Percentiles rank a stretch among this genome's conserved stretches.
Conservation (phyloP, 2,888 invertebrate genomes). For the Patella pellucida region DNA sequence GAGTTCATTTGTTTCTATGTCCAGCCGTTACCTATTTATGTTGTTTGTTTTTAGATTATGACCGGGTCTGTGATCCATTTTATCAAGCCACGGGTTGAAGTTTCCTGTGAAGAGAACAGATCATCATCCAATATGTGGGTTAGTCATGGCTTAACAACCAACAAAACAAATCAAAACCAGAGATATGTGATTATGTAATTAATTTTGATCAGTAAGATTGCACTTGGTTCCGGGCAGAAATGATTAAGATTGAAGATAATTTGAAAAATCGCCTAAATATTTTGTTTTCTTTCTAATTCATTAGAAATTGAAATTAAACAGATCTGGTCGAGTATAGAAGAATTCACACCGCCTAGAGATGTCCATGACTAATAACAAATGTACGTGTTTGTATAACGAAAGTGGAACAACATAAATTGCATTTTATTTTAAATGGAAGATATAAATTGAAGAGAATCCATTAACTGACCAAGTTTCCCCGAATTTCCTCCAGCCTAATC, state of each 20-base stretch:
- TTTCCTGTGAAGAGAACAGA: not conserved
- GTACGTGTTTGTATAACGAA: no score
- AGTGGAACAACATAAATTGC: no score
- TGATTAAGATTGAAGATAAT: not conserved
- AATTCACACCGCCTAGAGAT: no score
- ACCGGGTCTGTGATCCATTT: conserved; percentile 1
- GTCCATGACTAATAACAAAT: no score
- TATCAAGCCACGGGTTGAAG: not conserved
- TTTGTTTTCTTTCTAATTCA: not conserved
- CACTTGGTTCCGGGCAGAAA: not conserved
- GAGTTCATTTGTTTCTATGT: not conserved
- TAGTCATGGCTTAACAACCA: not conserved
- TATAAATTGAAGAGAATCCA: no score
- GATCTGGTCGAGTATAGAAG: no score
- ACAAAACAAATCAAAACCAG: conserved; percentile 8
- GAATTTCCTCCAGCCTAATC: no score
- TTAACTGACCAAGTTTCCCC: no score
- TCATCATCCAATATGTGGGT: not conserved
- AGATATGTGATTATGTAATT: not conserved
- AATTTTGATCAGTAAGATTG: not conserved
- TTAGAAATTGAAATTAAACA: not conserved
- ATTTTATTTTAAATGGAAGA: no score
- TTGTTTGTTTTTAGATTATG: conserved; percentile 5
- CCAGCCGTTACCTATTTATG: not conserved
- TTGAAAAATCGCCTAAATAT: not conserved